Percentiles rank a stretch among this genome's conserved stretches.
phyloP scores from a whole-genome alignment of 2,888 invertebrate species.

The Orthosia gracilis region DNA sequence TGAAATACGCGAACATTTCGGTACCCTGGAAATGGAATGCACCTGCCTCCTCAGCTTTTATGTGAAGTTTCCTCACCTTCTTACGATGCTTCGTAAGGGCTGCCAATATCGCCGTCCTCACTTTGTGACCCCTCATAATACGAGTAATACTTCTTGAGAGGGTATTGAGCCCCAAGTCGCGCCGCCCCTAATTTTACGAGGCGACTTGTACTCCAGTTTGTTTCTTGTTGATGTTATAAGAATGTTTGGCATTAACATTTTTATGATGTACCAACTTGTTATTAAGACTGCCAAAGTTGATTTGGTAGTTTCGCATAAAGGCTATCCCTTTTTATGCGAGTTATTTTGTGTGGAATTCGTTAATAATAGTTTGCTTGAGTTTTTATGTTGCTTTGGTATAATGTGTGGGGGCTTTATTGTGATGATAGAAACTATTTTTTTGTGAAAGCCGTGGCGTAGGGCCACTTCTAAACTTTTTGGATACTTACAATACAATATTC shows the following conservation, averaged over 20 bases:
- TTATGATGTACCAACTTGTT: constrained; percentile 76
- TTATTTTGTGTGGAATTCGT: constrained; percentile 60
- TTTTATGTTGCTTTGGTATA: constrained; percentile 42
- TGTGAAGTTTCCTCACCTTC: constrained; percentile 90
- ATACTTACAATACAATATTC: too few relatives aligned
- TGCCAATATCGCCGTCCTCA: constrained; percentile 89
- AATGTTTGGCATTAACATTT: constrained; percentile 79
- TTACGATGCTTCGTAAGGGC: constrained; percentile 86
- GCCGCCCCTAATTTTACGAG: constrained; percentile 85
- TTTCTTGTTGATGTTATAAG: constrained; percentile 79
- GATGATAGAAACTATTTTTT: neutral
- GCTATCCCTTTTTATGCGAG: constrained; percentile 61
- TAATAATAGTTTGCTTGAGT: constrained; percentile 55
- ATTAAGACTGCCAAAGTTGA: constrained; percentile 60
- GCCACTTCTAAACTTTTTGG: neutral
- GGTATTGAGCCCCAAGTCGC: constrained; percentile 83
- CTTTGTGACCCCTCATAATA: constrained; percentile 91
- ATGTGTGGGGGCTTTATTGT: constrained; percentile 23
- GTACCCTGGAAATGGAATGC: constrained; percentile 89
- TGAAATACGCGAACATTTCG: constrained; percentile 89
- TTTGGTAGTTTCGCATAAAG: constrained; percentile 61
- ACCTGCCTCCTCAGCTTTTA: constrained; percentile 91
- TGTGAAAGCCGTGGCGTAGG: neutral
- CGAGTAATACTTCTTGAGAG: constrained; percentile 90
- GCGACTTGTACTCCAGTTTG: constrained; percentile 75